Evolutionary conservation across 64 coral and sea anemone species (phyloP).

Genomic region (Montipora foliosa): DNA sequence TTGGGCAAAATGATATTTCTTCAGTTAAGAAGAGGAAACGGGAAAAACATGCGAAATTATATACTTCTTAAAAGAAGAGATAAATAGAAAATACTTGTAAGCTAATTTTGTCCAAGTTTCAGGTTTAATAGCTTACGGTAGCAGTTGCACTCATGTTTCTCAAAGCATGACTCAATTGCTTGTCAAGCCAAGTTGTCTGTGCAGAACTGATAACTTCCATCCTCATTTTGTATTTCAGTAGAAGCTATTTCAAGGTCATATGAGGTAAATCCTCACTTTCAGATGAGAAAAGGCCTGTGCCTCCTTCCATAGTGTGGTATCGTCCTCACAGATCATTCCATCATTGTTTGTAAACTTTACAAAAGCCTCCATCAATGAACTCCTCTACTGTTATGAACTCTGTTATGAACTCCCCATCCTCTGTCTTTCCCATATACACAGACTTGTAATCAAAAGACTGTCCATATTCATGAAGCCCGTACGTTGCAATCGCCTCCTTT

Average conservation of each 20-base stretch:
- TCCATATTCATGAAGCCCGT: conserved; percentile 1
- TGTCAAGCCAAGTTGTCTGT: conserved; percentile 39
- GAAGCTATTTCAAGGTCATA: conserved; percentile 53
- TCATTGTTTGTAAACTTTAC: conserved; percentile 58
- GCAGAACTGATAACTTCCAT: conserved; percentile 27
- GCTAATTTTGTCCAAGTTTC: conserved; percentile 17
- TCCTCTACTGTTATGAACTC: conserved; percentile 32
- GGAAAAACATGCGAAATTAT: too few relatives aligned
- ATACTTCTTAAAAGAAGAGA: too few relatives aligned
- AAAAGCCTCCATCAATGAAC: conserved; percentile 34
- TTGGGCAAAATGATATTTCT: too few relatives aligned
- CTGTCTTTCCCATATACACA: conserved; percentile 36
- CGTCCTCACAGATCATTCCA: conserved; percentile 54
- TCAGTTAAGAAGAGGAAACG: too few relatives aligned
- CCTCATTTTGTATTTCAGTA: neutral
- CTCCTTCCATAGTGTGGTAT: conserved; percentile 30
- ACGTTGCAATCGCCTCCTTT: conserved; percentile 37
- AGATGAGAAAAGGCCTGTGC: conserved; percentile 50
- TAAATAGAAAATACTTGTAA: neutral
- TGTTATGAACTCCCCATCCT: conserved; percentile 30
- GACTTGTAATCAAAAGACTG: conserved; percentile 32
- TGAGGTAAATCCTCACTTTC: conserved; percentile 44
- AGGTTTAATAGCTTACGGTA: conserved; percentile 20
- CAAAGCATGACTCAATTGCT: conserved; percentile 45
- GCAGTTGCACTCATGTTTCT: conserved; percentile 25